A percentile compares a stretch with the other conserved stretches of the same genome.
These are phyloP conservation scores for Epinotia ramella DNA, from an alignment of 2,888 invertebrate species.

Conservation along the genomic window DNA sequence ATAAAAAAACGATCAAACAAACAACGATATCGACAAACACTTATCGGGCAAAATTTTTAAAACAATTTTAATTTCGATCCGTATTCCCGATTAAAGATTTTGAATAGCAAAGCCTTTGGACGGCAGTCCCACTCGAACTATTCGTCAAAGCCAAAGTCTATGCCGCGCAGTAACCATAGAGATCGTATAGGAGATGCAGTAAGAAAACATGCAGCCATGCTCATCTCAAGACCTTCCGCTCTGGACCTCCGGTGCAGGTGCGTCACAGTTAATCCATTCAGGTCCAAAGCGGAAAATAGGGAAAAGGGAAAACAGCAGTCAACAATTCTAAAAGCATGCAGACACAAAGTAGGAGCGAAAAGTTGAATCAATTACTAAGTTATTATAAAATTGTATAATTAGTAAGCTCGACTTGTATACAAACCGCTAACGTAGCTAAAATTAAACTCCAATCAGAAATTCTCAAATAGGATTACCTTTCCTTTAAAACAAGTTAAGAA, in stretches of 20 bases:
- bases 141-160: conserved; percentile 81
- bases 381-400: conserved; percentile 44
- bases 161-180: conserved; percentile 86
- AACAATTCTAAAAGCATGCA: conserved; percentile 72
- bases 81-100: conserved; percentile 60
- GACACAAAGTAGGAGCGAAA: conserved; percentile 82
- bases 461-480: conserved; percentile 42
- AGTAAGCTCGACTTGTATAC: conserved; percentile 35
- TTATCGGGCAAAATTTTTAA: conserved; percentile 67
- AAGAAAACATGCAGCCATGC: conserved; percentile 81
- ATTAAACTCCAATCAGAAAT: conserved; percentile 45
- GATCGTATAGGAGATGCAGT: conserved; percentile 82
- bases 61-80: conserved; percentile 51
- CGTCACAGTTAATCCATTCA: conserved; percentile 52
- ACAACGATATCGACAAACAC: conserved; percentile 78
- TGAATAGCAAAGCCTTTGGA: conserved; percentile 73
- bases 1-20: conserved; percentile 71
- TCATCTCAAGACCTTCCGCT: conserved; percentile 62
- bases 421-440: conserved; percentile 48
- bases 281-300: conserved; percentile 66
- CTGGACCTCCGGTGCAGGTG: conserved; percentile 63
- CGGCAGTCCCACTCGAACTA: conserved; percentile 77
- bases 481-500: conserved; percentile 40
- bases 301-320: conserved; percentile 67
- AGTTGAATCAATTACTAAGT: conserved; percentile 53